phyloP scores from a whole-genome alignment of 2,113 vertebrate species.

The Plestiodon gilberti region DNA sequence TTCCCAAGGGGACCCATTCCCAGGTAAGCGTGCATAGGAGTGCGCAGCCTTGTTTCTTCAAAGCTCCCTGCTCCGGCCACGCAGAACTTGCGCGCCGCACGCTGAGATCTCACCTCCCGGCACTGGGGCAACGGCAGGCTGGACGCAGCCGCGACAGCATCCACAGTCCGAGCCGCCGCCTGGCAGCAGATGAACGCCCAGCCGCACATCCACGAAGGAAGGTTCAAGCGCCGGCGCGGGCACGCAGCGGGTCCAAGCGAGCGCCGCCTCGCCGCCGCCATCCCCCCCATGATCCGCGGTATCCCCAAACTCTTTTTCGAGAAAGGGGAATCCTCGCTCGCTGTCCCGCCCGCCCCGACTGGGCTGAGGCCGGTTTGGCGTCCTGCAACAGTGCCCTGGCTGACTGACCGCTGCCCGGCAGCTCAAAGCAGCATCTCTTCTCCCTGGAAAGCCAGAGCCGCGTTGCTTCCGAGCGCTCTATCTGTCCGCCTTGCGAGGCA shows the following conservation, averaged over 20 bases:
- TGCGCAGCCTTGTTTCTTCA: no score
- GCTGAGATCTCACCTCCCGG: constrained; percentile 75
- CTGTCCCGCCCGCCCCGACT: no score
- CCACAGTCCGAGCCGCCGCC: constrained; percentile 61
- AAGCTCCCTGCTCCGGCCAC: no score
- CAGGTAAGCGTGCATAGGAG: no score
- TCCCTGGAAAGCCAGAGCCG: no score
- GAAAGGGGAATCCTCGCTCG: background rate
- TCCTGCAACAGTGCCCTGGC: background rate
- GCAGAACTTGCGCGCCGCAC: no score
- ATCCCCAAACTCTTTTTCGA: no score
- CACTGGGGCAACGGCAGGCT: constrained; percentile 70
- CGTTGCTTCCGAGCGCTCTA: background rate
- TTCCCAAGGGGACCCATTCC: no score
- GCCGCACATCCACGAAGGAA: constrained; percentile 70
- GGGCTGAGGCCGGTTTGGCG: background rate
- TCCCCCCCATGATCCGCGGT: background rate
- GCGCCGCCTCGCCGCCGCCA: background rate
- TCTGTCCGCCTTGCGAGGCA: background rate
- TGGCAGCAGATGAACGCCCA: constrained; percentile 73
- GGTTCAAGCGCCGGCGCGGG: constrained; percentile 22
- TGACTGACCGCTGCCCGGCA: no score
- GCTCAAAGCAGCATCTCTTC: background rate
- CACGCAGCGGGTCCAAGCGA: background rate
- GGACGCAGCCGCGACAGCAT: constrained; percentile 25